Conservation (phyloP, 2,888 invertebrate genomes). For the Dicranocentrus wangi region DNA sequence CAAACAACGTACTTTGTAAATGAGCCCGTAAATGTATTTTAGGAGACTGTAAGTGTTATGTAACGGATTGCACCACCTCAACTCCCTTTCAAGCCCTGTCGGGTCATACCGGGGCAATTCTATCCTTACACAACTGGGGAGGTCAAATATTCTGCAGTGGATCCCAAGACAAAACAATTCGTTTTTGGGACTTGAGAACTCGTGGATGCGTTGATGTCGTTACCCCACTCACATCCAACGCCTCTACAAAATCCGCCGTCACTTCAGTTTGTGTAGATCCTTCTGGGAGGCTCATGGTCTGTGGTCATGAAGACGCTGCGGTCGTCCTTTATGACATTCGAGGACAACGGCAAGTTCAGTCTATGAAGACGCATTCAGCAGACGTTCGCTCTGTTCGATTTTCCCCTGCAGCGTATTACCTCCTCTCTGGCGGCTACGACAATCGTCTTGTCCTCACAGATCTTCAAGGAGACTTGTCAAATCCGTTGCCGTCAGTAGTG, state of each 20-base stretch:
- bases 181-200: conserved; percentile 98
- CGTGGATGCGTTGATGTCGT: conserved; percentile 94
- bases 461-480: conserved; percentile 95
- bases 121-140: conserved; percentile 96
- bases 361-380: conserved; percentile 93
- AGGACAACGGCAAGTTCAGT: conserved; percentile 92
- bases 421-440: conserved; percentile 96
- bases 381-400: conserved; percentile 97
- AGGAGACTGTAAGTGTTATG: conserved; percentile 98
- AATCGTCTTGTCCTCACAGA: conserved; percentile 94
- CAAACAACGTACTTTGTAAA: too few relatives aligned
- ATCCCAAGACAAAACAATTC: conserved; percentile 95
- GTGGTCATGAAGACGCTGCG: conserved; percentile 96
- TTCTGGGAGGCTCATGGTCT: conserved; percentile 88
- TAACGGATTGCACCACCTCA: conserved; percentile 96
- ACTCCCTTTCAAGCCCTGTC: conserved; percentile 91
- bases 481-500: conserved; percentile 94
- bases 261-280: conserved; percentile 97
- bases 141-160: conserved; percentile 98
- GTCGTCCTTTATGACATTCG: conserved; percentile 96
- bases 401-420: conserved; percentile 93
- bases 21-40: too few relatives aligned
- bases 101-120: conserved; percentile 95
- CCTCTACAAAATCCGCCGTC: conserved; percentile 81
- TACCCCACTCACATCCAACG: conserved; percentile 81